Evolutionary conservation across 2,888 invertebrate genomes (phyloP).

Genomic region (Ferrisia virgata): DNA sequence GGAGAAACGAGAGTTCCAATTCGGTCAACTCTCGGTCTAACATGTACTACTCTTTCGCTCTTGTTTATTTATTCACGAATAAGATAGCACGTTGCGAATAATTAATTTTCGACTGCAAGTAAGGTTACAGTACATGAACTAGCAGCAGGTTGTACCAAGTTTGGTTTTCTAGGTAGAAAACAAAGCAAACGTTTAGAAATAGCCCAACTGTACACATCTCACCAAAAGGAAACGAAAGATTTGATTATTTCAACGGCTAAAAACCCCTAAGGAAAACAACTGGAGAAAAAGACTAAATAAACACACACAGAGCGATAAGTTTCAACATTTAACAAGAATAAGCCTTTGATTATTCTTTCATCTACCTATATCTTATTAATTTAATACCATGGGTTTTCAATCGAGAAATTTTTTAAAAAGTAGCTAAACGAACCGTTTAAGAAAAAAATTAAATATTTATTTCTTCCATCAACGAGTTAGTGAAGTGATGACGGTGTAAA

Average conservation of each 20-base stretch:
- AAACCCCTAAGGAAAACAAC: not conserved
- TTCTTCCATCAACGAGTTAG: not conserved
- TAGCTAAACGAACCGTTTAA: not conserved
- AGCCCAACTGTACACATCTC: not conserved
- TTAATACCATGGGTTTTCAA: not conserved
- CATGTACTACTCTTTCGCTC: not conserved
- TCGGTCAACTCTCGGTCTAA: not conserved
- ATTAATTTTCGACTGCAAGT: not conserved
- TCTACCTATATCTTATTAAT: too few species aligned
- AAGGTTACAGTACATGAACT: too few species aligned
- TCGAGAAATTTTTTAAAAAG: not conserved
- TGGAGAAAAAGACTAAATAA: too few species aligned
- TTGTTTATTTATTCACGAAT: not conserved
- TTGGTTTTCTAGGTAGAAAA: not conserved
- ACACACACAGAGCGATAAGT: too few species aligned
- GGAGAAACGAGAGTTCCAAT: not conserved
- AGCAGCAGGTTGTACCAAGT: too few species aligned
- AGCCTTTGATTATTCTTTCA: not conserved
- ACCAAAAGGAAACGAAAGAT: not conserved
- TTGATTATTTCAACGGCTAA: not conserved
- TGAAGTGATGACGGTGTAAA: not conserved
- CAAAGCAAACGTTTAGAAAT: not conserved
- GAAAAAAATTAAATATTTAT: not conserved
- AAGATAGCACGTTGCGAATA: not conserved
- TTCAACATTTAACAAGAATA: not conserved